A percentile compares a stretch with the other conserved stretches of the same genome.
Evolutionary conservation across 2,113 vertebrate genomes (phyloP).

Genomic region (Benitochromis conjunctus): DNA sequence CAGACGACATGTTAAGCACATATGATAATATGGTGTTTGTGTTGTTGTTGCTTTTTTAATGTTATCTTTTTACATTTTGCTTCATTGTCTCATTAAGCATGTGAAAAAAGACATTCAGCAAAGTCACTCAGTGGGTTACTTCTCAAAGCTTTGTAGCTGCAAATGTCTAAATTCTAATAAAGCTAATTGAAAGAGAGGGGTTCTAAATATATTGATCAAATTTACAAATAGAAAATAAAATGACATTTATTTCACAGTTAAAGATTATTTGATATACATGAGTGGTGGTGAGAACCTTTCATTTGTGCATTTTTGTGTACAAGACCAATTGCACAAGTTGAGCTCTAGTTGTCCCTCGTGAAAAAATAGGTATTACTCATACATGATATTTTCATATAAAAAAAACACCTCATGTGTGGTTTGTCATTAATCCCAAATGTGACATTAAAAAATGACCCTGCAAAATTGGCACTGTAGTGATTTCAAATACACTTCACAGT

Average conservation of each 20-base stretch:
- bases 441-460: background rate
- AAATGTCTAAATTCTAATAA: background rate
- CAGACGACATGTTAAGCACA: background rate
- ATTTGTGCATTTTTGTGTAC: background rate
- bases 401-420: background rate
- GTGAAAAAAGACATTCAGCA: background rate
- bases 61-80: background rate
- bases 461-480: slow-evolving; percentile 38
- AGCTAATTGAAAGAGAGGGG: background rate
- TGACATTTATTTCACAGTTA: too few relatives aligned
- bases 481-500: background rate
- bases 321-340: background rate
- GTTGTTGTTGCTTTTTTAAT: background rate
- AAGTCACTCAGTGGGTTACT: background rate
- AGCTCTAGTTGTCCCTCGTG: background rate
- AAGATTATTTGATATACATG: too few relatives aligned
- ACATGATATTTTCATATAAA: background rate
- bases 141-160: background rate
- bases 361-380: background rate
- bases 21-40: background rate
- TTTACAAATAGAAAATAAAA: background rate
- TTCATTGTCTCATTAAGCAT: background rate
- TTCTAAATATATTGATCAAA: background rate
- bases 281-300: background rate
- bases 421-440: background rate